These are phyloP conservation scores for Heterodera carotae DNA, from an alignment of 1,140 invertebrate species.

Conservation along the genomic window DNA sequence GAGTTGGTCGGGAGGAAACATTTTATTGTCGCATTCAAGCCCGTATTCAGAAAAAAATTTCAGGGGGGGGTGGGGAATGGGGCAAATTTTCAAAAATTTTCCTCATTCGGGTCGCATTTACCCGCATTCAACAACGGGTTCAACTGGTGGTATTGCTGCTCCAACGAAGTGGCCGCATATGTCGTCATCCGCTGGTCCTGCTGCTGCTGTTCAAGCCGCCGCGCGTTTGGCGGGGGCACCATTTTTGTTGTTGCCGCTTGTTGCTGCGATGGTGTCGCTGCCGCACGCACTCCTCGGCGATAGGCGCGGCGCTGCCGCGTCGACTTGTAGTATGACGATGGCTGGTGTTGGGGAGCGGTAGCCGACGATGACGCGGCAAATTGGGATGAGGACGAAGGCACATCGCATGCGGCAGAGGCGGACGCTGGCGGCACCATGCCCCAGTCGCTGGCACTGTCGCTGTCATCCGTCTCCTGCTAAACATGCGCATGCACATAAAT, in stretches of 20 bases:
- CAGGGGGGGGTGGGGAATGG: too few species aligned
- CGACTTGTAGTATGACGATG: slow-evolving; percentile 17
- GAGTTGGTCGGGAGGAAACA: too few species aligned
- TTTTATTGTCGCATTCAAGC: too few species aligned
- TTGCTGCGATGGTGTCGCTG: slow-evolving; percentile 37
- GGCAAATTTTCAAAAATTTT: too few species aligned
- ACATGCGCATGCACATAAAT: not conserved
- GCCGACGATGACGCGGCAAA: not conserved
- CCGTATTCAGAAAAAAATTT: too few species aligned
- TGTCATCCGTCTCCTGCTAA: slow-evolving; percentile 61
- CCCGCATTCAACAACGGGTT: slow-evolving; percentile 32
- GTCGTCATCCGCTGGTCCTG: slow-evolving; percentile 19
- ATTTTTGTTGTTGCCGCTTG: slow-evolving; percentile 38
- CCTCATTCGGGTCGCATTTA: not conserved
- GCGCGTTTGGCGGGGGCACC: too few species aligned
- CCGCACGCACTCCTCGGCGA: slow-evolving; percentile 18
- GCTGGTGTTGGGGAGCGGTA: slow-evolving; percentile 27
- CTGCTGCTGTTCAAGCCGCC: slow-evolving; percentile 36
- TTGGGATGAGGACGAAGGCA: slow-evolving; percentile 24
- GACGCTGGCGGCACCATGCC: not conserved
- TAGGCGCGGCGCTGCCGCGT: slow-evolving; percentile 19
- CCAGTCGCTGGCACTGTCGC: slow-evolving; percentile 53
- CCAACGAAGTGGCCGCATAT: slow-evolving; percentile 13
- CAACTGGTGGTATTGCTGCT: slow-evolving; percentile 28
- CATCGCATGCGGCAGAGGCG: slow-evolving; percentile 30